Conservation (phyloP, 2,888 invertebrate genomes). For the Diarsia mendica region DNA sequence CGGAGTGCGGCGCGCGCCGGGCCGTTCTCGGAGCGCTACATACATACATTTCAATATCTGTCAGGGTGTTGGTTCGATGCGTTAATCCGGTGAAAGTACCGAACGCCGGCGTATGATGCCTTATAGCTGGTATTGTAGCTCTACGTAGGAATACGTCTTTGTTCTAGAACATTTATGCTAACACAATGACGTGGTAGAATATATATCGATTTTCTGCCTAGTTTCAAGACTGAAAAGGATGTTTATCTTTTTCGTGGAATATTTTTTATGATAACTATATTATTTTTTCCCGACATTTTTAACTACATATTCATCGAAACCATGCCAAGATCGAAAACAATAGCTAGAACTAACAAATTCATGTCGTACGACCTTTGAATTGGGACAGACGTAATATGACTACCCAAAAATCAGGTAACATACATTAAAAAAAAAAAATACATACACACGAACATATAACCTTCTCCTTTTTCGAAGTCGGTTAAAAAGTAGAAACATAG, state of each 20-base stretch:
- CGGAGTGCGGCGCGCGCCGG: slow-evolving; percentile 22
- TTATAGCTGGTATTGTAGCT: slow-evolving; percentile 25
- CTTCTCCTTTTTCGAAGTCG: no score
- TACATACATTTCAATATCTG: slow-evolving; percentile 65
- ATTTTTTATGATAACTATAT: neutral
- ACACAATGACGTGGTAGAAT: neutral
- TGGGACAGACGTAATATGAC: neutral
- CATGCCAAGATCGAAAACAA: slow-evolving; percentile 13
- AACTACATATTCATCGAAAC: neutral
- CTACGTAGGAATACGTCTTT: slow-evolving; percentile 7
- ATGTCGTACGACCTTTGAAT: slow-evolving; percentile 6
- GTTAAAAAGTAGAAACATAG: slow-evolving; percentile 12
- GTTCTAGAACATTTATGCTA: slow-evolving; percentile 12
- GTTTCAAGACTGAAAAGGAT: neutral
- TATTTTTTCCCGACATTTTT: slow-evolving; percentile 7
- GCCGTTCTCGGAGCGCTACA: slow-evolving; percentile 51
- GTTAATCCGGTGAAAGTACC: slow-evolving; percentile 71
- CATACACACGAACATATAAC: no score
- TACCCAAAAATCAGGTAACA: no score
- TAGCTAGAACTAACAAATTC: slow-evolving; percentile 12
- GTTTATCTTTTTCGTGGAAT: neutral
- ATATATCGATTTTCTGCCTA: neutral
- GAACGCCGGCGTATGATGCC: slow-evolving; percentile 27
- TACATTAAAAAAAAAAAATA: no score
- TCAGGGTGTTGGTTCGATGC: slow-evolving; percentile 49